These are phyloP conservation scores for Pristis pectinata DNA, from an alignment of 2,797 vertebrate genomes.

Conservation along the genomic window DNA sequence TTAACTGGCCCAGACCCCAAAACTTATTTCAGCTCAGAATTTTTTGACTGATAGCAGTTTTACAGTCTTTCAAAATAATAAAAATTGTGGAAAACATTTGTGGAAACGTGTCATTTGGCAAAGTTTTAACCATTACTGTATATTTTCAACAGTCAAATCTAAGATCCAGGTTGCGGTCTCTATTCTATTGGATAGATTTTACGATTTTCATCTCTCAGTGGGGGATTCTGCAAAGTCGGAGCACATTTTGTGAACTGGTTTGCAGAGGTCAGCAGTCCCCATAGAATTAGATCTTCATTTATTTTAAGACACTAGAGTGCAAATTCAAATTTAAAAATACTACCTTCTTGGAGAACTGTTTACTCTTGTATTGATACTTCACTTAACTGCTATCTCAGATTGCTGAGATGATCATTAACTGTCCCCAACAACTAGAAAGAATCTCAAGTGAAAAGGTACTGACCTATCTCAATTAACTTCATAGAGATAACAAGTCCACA, in stretches of 20 bases:
- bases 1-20: conserved; percentile 12
- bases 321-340: not conserved
- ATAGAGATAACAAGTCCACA: not conserved
- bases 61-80: conserved; percentile 29
- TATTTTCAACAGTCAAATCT: conserved; percentile 23
- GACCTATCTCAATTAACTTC: not conserved
- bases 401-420: not conserved
- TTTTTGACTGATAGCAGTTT: conserved; percentile 28
- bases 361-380: not conserved
- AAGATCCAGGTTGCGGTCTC: not conserved
- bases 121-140: not conserved
- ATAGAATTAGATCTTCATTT: not conserved
- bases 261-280: not conserved
- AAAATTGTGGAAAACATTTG: conserved; percentile 30
- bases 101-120: conserved; percentile 31
- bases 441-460: not conserved
- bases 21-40: not conserved
- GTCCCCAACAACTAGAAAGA: not conserved
- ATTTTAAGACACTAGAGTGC: not conserved
- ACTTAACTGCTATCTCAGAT: not conserved
- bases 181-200: not conserved
- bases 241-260: not conserved
- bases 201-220: not conserved
- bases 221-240: not conserved
- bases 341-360: not conserved